Conservation (phyloP, 2,797 vertebrate genomes). For the Taenioides sp. region DNA sequence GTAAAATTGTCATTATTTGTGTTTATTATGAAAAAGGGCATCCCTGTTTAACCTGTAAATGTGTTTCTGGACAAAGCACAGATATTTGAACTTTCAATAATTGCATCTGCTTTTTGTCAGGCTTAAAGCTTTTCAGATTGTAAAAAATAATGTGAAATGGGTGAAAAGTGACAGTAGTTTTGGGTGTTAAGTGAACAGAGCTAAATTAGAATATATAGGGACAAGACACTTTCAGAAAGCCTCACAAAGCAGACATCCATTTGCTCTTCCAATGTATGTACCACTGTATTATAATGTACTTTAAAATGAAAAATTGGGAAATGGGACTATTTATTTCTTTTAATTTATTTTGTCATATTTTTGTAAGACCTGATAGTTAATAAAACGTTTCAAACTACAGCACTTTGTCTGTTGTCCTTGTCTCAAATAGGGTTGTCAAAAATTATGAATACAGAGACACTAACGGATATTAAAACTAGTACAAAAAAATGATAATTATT, state of each 20-base stretch:
- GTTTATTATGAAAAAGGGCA: not conserved
- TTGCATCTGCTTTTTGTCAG: not conserved
- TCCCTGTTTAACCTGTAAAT: not conserved
- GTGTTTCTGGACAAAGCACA: not conserved
- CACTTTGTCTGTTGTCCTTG: slow-evolving; percentile 23
- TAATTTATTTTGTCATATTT: slow-evolving; percentile 99
- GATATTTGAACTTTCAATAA: not conserved
- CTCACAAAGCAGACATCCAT: slow-evolving; percentile 66
- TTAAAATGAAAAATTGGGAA: slow-evolving; percentile 76
- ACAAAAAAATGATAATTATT: no score
- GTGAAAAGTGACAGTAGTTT: slow-evolving; percentile 12
- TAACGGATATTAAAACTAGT: no score
- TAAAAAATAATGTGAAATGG: slow-evolving; percentile 19
- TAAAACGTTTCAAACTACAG: slow-evolving; percentile 80
- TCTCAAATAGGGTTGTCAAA: not conserved
- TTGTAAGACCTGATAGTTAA: slow-evolving; percentile 97
- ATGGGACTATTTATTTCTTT: slow-evolving; percentile 95
- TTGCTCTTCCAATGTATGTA: slow-evolving; percentile 80
- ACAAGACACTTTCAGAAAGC: slow-evolving; percentile 58
- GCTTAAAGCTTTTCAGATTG: not conserved
- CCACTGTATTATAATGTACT: slow-evolving; percentile 72
- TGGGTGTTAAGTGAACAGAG: slow-evolving; percentile 42
- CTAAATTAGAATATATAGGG: slow-evolving; percentile 36
- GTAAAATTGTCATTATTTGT: not conserved
- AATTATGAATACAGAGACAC: no score